Base-by-base conservation (phyloP, 2,888 invertebrate species). In the Xestia c-nigrum region DNA sequence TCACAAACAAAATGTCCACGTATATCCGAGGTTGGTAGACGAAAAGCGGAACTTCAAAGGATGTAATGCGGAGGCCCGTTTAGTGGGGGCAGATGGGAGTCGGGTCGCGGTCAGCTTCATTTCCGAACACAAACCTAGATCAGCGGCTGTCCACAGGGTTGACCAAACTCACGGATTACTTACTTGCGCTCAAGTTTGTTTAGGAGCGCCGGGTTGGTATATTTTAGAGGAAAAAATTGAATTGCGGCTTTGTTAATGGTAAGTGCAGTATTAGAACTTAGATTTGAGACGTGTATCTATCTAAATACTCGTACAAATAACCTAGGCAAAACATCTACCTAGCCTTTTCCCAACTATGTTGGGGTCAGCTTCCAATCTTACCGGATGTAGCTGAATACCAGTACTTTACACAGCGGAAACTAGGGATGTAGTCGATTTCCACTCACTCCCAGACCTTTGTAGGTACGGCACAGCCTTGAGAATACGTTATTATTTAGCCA, bases 41-140 rank as follows among this genome's bases (percentile, higher is more conserved):
- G 81, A 78, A 85, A 84, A 84, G 83, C 84, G 85, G 85, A 85
- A 89, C 90, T 90, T 93, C 93, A 92, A 93, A 93, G 92, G 90
- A 87, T 88, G 86, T 86, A 85, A 85, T 88, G 80, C 76, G 81
- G 85, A 88, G 87, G 81, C 84, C 83, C 86, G 88, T 89, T 90
- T 83, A 79, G 82, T 79, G 80, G 81, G 84, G 84, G 74, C 77
- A 87, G 85, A 78, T 73, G 87, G 85, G 78, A 78, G 72, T 69
- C 74, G 82, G 73, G 82, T 76, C 76, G 89, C 85, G 91, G 91
- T 89, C 85, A 85, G 86, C 76, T 90, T 90, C 86, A 90, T 89
- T 89, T 89, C 89, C 90, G 87, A 84, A 85, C 83, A 80, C 80
- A 76, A 77, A 88, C 86, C 87, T 80, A 87, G 83, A 83, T 84